These are phyloP conservation scores for Athalia cordata DNA, from an alignment of 2,888 invertebrate species.

Conservation along the genomic window DNA sequence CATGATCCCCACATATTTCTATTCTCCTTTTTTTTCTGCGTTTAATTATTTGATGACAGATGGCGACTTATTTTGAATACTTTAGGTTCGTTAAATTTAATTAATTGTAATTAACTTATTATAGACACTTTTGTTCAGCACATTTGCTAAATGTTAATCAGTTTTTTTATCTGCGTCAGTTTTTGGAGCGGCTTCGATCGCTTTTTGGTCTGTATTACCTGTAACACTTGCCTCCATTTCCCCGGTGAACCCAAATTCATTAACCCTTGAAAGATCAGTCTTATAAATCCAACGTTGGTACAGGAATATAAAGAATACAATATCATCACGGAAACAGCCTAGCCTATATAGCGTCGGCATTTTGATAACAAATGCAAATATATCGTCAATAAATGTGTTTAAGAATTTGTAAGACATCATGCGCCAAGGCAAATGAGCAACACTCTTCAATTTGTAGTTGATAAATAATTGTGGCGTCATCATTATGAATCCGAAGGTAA, in stretches of 20 bases:
- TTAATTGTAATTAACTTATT: slow-evolving; percentile 32
- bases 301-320: slow-evolving; percentile 98
- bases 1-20: background rate
- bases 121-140: slow-evolving; percentile 27
- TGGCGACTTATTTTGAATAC: slow-evolving; percentile 18
- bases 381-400: slow-evolving; percentile 99
- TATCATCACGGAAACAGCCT: slow-evolving; percentile 99
- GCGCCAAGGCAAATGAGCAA: slow-evolving; percentile 99
- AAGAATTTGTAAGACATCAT: slow-evolving; percentile 99
- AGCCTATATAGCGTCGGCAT: slow-evolving; percentile 99
- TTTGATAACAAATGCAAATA: slow-evolving; percentile 99
- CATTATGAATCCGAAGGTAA: slow-evolving; percentile 99
- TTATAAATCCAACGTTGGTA: slow-evolving; percentile 99
- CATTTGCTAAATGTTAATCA: slow-evolving; percentile 46
- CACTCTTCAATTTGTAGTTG: slow-evolving; percentile 99
- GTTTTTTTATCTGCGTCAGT: slow-evolving; percentile 53
- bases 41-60: slow-evolving; percentile 27
- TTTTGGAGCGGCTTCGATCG: slow-evolving; percentile 45
- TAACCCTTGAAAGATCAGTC: slow-evolving; percentile 94
- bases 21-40: background rate
- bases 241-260: slow-evolving; percentile 98
- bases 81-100: slow-evolving; percentile 12
- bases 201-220: slow-evolving; percentile 41
- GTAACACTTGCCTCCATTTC: slow-evolving; percentile 84
- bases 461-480: slow-evolving; percentile 99